Percentiles rank a stretch among this genome's conserved stretches.
Evolutionary conservation across 2,888 invertebrate genomes (phyloP).

Genomic region (Chaetoderma sp.): DNA sequence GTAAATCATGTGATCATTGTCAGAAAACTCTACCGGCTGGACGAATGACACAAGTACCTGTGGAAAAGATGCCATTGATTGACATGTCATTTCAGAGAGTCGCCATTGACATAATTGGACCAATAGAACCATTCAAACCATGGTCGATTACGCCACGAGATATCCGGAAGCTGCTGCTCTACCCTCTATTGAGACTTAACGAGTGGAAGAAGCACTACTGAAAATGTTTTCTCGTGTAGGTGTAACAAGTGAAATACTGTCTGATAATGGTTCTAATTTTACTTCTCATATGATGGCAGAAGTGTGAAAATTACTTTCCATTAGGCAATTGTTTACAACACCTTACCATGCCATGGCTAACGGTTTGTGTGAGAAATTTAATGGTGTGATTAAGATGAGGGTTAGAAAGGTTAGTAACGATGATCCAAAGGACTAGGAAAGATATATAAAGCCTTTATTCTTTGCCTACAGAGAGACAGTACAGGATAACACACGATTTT

Average conservation of each 20-base stretch:
- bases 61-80: constrained; percentile 34
- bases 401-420: no score
- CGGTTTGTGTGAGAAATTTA: constrained; percentile 34
- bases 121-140: constrained; percentile 35
- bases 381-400: constrained; percentile 31
- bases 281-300: constrained; percentile 33
- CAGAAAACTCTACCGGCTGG: constrained; percentile 33
- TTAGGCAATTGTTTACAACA: constrained; percentile 25
- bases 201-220: constrained; percentile 37
- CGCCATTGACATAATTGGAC: constrained; percentile 42
- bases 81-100: constrained; percentile 35
- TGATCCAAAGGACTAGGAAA: no score
- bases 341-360: constrained; percentile 34
- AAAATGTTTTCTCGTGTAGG: constrained; percentile 29
- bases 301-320: constrained; percentile 25
- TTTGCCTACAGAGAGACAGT: no score
- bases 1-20: constrained; percentile 37
- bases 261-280: constrained; percentile 38
- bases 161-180: constrained; percentile 32
- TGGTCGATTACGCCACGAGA: constrained; percentile 36
- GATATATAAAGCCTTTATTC: no score
- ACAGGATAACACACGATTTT: no score
- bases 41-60: constrained; percentile 23
- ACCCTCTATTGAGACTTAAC: constrained; percentile 23
- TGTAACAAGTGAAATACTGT: constrained; percentile 33